Conservation (phyloP, 1,140 invertebrate species). For the Drosophila insularis region DNA sequence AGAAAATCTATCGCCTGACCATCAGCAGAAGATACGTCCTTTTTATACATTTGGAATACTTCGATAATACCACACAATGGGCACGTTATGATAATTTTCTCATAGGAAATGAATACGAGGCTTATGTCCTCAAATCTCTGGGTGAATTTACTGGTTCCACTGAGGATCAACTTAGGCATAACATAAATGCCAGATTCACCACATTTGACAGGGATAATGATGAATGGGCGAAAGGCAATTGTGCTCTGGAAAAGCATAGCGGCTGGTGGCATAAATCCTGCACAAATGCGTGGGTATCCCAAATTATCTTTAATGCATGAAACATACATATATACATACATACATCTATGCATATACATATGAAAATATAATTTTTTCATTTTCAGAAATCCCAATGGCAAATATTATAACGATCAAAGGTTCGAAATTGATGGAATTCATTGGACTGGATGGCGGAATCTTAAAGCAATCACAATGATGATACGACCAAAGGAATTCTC, state of each 20-base stretch:
- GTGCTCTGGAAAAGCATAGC: conserved; percentile 10
- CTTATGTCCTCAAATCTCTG: not conserved
- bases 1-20: conserved; percentile 10
- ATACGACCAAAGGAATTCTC: not conserved
- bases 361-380: too few relatives aligned
- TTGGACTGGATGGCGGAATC: not conserved
- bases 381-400: conserved; percentile 2
- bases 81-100: conserved; percentile 10
- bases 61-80: not conserved
- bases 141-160: conserved; percentile 1
- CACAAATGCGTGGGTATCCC: not conserved
- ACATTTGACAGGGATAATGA: conserved; percentile 5
- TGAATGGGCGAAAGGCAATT: not conserved
- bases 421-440: not conserved
- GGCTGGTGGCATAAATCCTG: conserved; percentile 5
- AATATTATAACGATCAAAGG: not conserved
- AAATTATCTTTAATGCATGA: too few relatives aligned
- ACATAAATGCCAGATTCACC: conserved; percentile 1
- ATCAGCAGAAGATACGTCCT: not conserved
- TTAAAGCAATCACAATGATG: not conserved
- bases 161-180: not conserved
- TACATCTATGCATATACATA: too few relatives aligned
- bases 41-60: conserved; percentile 8
- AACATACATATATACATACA: too few relatives aligned
- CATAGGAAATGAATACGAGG: not conserved